Base-by-base conservation (phyloP, 2,113 vertebrate species). In the Leptobrachium ailaonicum region DNA sequence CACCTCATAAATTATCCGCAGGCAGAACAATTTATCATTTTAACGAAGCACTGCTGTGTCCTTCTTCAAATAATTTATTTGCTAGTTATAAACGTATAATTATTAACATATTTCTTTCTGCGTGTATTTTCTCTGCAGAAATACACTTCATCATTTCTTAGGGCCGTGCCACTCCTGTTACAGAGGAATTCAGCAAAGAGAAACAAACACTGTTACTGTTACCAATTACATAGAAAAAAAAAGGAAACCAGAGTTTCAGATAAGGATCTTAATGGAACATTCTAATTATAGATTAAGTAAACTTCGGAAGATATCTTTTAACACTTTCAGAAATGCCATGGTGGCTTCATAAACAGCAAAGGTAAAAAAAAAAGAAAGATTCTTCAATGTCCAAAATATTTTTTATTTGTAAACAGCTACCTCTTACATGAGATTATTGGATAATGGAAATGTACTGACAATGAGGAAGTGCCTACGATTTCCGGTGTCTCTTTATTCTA, bases 21-120 rank as follows among this genome's bases (percentile, higher is more conserved):
- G 72, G 66, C 79, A 81, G 79, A 81, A 58, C 72, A 69, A 81
- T 81, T 81, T 69, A 81, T 81, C 79, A 81, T 81, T 75, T 75
- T 81, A 81, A 81, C 79, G 79, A 81, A 75, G 79, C 72, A 69
- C 79, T 66, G 78, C 72, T 81, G 42, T 75, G 71, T 75, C 79
- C 79, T 75, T 81, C 79, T 81, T 69, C 66, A 74, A 75, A 81
- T 75, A 81, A 81, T 81, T 81, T 81, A 81, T 81, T 81, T 81
- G 79, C 79, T 81, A 81, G 79, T 81, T 81, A 81, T 74, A 81
- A 81, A 75, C 53, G 20, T 75, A 81, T 81, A 81, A 81, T 81
- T 81, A 81, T 75, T 75, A 81, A 81, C 79, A 81, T 81, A 81
- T 75, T 81, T 81, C 79, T 81, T 75, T 72, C 11, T 43, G n/a